These are phyloP conservation scores for Hoplostethus mediterraneus DNA, from an alignment of 2,797 vertebrate genomes.

Conservation along the genomic window DNA sequence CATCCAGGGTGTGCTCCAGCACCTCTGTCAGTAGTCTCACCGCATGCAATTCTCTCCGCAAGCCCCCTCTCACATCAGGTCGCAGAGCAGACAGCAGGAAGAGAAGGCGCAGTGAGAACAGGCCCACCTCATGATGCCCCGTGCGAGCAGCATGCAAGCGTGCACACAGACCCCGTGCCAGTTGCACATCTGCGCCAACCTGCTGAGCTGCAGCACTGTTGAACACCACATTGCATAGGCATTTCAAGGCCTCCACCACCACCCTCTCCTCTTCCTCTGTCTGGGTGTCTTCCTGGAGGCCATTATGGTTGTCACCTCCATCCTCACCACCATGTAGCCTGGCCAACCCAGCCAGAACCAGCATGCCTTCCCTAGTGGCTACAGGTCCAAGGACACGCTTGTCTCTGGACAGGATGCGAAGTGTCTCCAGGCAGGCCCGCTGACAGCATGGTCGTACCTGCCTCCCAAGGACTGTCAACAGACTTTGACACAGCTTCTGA, in stretches of 20 bases:
- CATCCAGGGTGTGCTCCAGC: conserved; percentile 92
- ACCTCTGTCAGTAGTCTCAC: conserved; percentile 90
- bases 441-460: conserved; percentile 87
- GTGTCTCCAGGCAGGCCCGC: conserved; percentile 92
- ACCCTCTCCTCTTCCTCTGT: conserved; percentile 86
- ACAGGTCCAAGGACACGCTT: conserved; percentile 94
- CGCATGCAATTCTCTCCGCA: conserved; percentile 89
- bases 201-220: conserved; percentile 94
- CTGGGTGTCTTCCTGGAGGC: conserved; percentile 71
- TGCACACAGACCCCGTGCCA: conserved; percentile 90
- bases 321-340: conserved; percentile 80
- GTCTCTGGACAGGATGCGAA: conserved; percentile 97
- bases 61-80: conserved; percentile 86
- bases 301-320: conserved; percentile 72
- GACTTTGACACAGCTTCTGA: conserved; percentile 92
- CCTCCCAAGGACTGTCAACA: conserved; percentile 89
- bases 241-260: conserved; percentile 97
- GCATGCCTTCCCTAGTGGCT: conserved; percentile 92
- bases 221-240: conserved; percentile 97
- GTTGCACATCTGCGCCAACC: conserved; percentile 91
- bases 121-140: conserved; percentile 90
- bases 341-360: conserved; percentile 90
- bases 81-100: conserved; percentile 96
- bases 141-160: conserved; percentile 85
- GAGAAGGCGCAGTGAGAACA: conserved; percentile 95